These are phyloP conservation scores for Zoroaster sp. DNA, from an alignment of 53 echinoderm and acorn worm genomes.

Conservation along the genomic window DNA sequence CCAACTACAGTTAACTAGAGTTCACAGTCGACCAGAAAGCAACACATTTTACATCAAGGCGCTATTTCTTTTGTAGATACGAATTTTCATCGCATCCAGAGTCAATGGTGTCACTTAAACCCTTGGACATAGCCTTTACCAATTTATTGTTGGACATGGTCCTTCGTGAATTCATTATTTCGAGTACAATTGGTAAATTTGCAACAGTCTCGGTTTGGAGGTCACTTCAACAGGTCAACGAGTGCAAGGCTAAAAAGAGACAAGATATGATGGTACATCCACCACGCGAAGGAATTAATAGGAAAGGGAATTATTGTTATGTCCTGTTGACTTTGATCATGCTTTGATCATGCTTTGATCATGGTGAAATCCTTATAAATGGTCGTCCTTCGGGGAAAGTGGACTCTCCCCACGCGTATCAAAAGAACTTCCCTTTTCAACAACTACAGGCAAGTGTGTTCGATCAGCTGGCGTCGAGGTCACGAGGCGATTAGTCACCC, in stretches of 20 bases:
- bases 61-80: too few relatives aligned
- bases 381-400: background rate
- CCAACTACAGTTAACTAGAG: too few relatives aligned
- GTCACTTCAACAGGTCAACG: background rate
- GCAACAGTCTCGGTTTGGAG: background rate
- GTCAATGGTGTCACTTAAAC: too few relatives aligned
- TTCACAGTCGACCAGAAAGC: too few relatives aligned
- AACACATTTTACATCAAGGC: too few relatives aligned
- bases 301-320: background rate
- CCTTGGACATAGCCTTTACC: too few relatives aligned
- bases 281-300: background rate
- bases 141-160: background rate
- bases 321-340: background rate
- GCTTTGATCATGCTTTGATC: background rate
- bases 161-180: background rate
- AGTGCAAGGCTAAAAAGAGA: background rate
- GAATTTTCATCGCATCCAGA: too few relatives aligned
- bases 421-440: background rate
- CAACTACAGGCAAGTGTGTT: background rate
- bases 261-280: background rate
- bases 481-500: constrained; percentile 46
- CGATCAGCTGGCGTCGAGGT: constrained; percentile 53
- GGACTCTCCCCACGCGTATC: background rate
- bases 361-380: background rate
- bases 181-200: background rate